phyloP scores from a whole-genome alignment of 2,113 vertebrate genomes.

The Aphyosemion australe region DNA sequence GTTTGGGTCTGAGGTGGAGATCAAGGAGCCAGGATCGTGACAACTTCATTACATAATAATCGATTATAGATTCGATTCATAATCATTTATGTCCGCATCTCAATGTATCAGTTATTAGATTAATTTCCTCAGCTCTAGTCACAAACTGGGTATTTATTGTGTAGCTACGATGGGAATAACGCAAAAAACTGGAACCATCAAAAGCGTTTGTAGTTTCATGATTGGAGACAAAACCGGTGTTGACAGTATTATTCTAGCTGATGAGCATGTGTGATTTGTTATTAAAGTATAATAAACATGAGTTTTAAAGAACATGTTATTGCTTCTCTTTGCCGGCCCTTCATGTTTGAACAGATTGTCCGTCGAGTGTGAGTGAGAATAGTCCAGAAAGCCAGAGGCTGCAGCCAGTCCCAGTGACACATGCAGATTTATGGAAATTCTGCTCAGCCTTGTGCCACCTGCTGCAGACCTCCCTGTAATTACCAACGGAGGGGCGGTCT shows the following conservation, averaged over 20 bases:
- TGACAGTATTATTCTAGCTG: neutral
- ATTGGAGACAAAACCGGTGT: no score
- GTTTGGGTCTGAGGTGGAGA: no score
- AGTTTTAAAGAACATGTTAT: conserved; percentile 13
- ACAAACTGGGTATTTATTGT: no score
- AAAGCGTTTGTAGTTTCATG: no score
- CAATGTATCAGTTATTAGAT: no score
- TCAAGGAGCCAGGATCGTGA: no score
- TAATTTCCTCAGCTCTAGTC: no score
- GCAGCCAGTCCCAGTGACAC: conserved; percentile 62
- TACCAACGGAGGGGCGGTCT: conserved; percentile 64
- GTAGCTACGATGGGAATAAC: neutral
- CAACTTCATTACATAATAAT: no score
- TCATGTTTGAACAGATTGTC: conserved; percentile 52
- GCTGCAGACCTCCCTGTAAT: conserved; percentile 68
- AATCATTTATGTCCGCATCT: no score
- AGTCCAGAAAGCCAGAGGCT: conserved; percentile 62
- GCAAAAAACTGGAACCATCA: no score
- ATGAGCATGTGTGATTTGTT: neutral
- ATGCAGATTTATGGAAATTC: conserved; percentile 80
- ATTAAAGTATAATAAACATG: neutral
- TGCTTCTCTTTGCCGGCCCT: conserved; percentile 4
- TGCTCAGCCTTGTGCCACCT: conserved; percentile 53
- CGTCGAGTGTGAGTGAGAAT: conserved; percentile 53
- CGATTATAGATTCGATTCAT: no score